Conservation (phyloP, 2,113 vertebrate genomes). For the Rhabdornis inornatus region DNA sequence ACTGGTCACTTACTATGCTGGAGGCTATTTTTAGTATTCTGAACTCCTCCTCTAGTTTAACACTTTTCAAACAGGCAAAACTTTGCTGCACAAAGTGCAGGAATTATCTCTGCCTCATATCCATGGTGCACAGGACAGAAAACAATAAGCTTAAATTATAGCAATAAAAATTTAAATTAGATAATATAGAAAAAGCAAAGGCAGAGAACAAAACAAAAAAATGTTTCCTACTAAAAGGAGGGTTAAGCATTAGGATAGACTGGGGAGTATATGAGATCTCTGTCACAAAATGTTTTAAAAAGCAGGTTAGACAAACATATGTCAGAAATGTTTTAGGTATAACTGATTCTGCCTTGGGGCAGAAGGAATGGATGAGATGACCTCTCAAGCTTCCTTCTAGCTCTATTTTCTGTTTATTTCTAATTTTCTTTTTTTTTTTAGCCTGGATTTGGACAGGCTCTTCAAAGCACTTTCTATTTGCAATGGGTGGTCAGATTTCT, state of each 20-base stretch:
- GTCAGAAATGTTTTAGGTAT: constrained; percentile 46
- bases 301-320: constrained; percentile 50
- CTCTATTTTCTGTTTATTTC: background rate
- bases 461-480: background rate
- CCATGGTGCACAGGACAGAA: background rate
- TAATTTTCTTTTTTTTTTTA: background rate
- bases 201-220: background rate
- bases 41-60: background rate
- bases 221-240: background rate
- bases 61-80: background rate
- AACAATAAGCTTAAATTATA: background rate
- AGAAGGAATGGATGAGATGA: constrained; percentile 26
- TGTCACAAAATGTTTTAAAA: constrained; percentile 22
- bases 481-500: constrained; percentile 1
- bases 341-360: constrained; percentile 40
- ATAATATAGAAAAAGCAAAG: background rate
- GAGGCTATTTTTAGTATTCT: background rate
- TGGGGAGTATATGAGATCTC: background rate
- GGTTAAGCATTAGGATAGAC: background rate
- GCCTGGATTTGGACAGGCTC: background rate
- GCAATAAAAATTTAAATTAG: background rate
- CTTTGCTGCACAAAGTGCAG: background rate
- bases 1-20: constrained; percentile 1
- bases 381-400: constrained; percentile 32
- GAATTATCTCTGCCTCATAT: background rate